Base-by-base conservation (phyloP, 2,888 invertebrate genomes). In the Amphimallon solstitiale region DNA sequence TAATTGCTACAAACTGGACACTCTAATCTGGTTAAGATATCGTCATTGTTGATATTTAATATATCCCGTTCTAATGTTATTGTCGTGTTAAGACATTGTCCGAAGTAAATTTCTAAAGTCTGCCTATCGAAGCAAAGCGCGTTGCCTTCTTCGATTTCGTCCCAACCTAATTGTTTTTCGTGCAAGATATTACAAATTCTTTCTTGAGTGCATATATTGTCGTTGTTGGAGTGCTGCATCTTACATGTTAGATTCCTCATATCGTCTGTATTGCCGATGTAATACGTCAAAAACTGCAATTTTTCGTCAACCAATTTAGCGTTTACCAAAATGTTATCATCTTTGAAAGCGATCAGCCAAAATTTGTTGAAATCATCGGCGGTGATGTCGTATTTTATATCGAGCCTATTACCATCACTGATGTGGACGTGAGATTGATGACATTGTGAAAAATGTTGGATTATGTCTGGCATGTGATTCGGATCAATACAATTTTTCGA, bases 1-100 rank as follows among this genome's bases (percentile, higher is more conserved):
- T 46, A 65, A 49, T 65, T 56, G 10, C 38, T 65, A 34, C 64
- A 65, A 38, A 65, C 54, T 19, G 64, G 64, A 6, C 64, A 65
- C 29, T 65, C 64, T 12, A 65, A 46, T 19, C 56, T 56, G 37
- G 37, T 38, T 40, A 65, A 48, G 10, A 65, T 38, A 10, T 56
- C 45, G 9, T 65, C 48, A 9, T 21, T 56, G 10, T 46, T 59
- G 15, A 59, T 48, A 38, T 49, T 46, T 10, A 56, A 38, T 34
- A 35, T 48, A 23, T 56, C 59, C 14, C 38, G 46, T 37, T 65
- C 56, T 23, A 65, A 29, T 5, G 64, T 65, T 21, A 65, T 37
- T 1, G 48, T 59, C 38, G 49, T 49, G 2, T 56, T 48, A 10
- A 65, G 29, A 23, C 23, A 29, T 14, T 38, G 17, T 7, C 64